Percentiles rank a stretch among this genome's conserved stretches.
Evolutionary conservation across 2,888 invertebrate genomes (phyloP).

Genomic region (Lithosia quadra): DNA sequence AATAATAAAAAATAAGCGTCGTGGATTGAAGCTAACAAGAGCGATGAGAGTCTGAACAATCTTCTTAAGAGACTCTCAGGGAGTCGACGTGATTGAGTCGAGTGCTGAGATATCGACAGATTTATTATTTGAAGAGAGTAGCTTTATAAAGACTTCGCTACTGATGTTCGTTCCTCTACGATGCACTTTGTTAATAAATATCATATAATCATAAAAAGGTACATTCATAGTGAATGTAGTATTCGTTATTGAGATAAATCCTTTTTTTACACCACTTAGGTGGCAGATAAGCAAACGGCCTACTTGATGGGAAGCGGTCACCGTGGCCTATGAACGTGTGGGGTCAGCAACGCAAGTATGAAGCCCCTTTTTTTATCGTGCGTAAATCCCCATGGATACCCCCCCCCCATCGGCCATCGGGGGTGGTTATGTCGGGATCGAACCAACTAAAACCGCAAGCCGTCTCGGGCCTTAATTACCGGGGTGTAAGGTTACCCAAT

Average conservation of each 20-base stretch:
- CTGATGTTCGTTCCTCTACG: background rate
- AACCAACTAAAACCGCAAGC: no score
- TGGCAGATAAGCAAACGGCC: no score
- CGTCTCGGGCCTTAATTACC: no score
- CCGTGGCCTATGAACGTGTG: no score
- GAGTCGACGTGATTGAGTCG: constrained; percentile 54
- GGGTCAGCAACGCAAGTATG: no score
- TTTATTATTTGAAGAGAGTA: constrained; percentile 46
- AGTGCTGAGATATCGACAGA: constrained; percentile 55
- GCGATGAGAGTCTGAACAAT: constrained; percentile 58
- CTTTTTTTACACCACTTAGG: no score
- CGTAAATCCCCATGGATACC: no score
- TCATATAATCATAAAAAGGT: background rate
- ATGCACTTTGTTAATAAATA: constrained; percentile 14
- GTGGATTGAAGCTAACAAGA: constrained; percentile 56
- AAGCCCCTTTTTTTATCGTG: no score
- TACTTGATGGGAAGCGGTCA: no score
- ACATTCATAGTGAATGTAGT: background rate
- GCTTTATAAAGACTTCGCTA: constrained; percentile 28
- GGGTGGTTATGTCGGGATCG: no score
- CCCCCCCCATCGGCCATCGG: no score
- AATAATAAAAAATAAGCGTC: constrained; percentile 58
- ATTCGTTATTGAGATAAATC: background rate
- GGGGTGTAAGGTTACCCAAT: no score
- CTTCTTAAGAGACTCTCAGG: constrained; percentile 51